Evolutionary conservation across 2,888 invertebrate species (phyloP).

Genomic region (Pimpla rufipes): DNA sequence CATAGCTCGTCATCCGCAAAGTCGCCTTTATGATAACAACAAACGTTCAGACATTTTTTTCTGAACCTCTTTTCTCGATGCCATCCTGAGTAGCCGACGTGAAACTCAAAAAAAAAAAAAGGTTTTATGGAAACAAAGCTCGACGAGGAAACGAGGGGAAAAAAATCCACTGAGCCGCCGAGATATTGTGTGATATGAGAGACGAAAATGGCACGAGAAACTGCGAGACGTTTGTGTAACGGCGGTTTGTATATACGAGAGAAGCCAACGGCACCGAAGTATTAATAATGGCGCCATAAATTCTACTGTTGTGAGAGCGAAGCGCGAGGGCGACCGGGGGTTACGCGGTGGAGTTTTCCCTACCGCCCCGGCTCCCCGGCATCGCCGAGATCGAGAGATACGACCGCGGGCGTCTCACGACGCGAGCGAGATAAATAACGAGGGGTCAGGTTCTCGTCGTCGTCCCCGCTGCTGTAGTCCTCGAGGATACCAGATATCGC

Average conservation of each 20-base stretch:
- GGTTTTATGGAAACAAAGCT: neutral
- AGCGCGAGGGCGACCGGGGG: neutral
- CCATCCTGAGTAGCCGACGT: too few species aligned
- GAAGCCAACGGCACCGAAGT: slow-evolving; percentile 50
- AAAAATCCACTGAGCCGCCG: neutral
- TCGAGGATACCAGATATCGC: slow-evolving; percentile 39
- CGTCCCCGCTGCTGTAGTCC: neutral
- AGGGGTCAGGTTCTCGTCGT: slow-evolving; percentile 43
- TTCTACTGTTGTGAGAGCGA: slow-evolving; percentile 40
- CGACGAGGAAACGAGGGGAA: too few species aligned
- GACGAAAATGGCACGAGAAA: slow-evolving; percentile 22
- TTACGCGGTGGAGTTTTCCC: slow-evolving; percentile 40
- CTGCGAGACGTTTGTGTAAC: slow-evolving; percentile 24
- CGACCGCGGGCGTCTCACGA: slow-evolving; percentile 40
- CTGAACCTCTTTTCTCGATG: too few species aligned
- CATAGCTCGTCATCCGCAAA: too few species aligned
- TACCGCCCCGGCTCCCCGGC: neutral
- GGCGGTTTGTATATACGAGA: slow-evolving; percentile 17
- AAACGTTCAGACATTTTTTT: too few species aligned
- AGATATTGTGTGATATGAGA: slow-evolving; percentile 22
- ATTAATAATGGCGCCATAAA: slow-evolving; percentile 64
- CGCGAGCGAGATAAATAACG: slow-evolving; percentile 58
- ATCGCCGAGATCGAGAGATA: slow-evolving; percentile 56
- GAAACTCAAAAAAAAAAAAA: too few species aligned
- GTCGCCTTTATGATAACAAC: too few species aligned